Percentiles rank a stretch among this genome's conserved stretches.
These are phyloP conservation scores for Caenorhabditis tropicalis DNA, from an alignment of 1,140 invertebrate species.

Conservation along the genomic window DNA sequence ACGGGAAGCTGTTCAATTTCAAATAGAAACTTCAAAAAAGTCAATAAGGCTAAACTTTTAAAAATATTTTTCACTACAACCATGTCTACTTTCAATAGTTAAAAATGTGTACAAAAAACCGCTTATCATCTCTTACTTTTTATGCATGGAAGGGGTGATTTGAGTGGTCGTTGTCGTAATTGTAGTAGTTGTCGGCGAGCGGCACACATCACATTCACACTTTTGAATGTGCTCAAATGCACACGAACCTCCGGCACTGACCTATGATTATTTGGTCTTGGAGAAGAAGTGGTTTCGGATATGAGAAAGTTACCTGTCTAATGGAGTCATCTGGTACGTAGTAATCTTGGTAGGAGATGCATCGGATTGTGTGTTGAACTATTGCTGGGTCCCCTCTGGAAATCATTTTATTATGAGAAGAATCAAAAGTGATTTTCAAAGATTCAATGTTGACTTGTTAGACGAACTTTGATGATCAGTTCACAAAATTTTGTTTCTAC, in stretches of 20 bases:
- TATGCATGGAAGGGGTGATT: slow-evolving; percentile 15
- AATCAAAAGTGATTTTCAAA: too few relatives aligned
- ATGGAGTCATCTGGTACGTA: slow-evolving; percentile 5
- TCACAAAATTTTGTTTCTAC: too few relatives aligned
- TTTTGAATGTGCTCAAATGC: slow-evolving; percentile 42
- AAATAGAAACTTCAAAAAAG: too few relatives aligned
- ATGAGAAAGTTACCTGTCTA: background rate
- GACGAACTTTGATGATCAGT: too few relatives aligned
- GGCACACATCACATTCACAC: slow-evolving; percentile 41
- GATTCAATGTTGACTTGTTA: too few relatives aligned
- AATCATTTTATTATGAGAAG: background rate
- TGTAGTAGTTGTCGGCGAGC: background rate
- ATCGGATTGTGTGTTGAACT: slow-evolving; percentile 40
- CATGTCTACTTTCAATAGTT: too few relatives aligned
- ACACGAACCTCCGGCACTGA: slow-evolving; percentile 21
- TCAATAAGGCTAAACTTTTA: too few relatives aligned
- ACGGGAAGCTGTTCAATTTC: too few relatives aligned
- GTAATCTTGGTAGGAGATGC: slow-evolving; percentile 35
- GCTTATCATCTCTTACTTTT: background rate
- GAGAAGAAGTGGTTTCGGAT: background rate
- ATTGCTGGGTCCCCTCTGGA: background rate
- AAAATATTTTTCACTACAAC: too few relatives aligned
- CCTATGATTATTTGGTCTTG: background rate
- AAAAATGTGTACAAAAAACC: background rate
- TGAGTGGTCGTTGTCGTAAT: slow-evolving; percentile 1